Percentiles rank a stretch among this genome's conserved stretches.
phyloP scores from a whole-genome alignment of 2,888 invertebrate species.

The Chrysolina americana region DNA sequence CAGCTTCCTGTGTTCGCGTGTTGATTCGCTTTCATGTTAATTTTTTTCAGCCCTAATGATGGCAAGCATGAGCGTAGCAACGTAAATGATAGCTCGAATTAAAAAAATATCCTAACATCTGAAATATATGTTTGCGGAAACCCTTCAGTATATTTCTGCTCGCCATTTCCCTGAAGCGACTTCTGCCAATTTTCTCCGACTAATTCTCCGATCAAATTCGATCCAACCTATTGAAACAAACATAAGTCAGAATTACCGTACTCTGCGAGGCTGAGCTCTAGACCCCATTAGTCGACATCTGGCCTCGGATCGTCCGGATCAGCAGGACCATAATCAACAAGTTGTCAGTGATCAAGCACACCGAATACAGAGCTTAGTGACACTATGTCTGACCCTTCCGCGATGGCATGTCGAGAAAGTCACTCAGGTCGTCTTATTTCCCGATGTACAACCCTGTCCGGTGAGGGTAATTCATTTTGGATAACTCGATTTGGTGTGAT shows the following conservation, averaged over 20 bases:
- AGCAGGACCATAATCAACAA: constrained; percentile 18
- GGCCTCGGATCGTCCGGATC: constrained; percentile 3
- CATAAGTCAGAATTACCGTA: constrained; percentile 7
- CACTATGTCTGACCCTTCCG: constrained; percentile 11
- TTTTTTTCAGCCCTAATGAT: too few relatives aligned
- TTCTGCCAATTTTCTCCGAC: background rate
- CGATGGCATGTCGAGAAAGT: background rate
- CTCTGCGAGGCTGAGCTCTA: background rate
- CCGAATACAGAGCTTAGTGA: constrained; percentile 9
- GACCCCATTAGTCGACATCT: constrained; percentile 11
- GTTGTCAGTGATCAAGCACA: constrained; percentile 18
- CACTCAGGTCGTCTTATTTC: constrained; percentile 14
- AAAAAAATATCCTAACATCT: too few relatives aligned
- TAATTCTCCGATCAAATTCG: background rate
- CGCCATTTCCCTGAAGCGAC: background rate
- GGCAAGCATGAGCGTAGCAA: too few relatives aligned
- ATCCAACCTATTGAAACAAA: constrained; percentile 4
- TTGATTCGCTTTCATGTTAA: too few relatives aligned
- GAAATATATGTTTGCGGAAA: too few relatives aligned
- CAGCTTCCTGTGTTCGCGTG: too few relatives aligned
- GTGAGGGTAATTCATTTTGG: constrained; percentile 1
- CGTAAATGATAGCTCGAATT: too few relatives aligned
- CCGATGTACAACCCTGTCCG: background rate
- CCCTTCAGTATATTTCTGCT: background rate
- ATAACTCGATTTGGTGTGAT: background rate